phyloP scores from a whole-genome alignment of 2,888 invertebrate genomes.

The Noctua pronuba region DNA sequence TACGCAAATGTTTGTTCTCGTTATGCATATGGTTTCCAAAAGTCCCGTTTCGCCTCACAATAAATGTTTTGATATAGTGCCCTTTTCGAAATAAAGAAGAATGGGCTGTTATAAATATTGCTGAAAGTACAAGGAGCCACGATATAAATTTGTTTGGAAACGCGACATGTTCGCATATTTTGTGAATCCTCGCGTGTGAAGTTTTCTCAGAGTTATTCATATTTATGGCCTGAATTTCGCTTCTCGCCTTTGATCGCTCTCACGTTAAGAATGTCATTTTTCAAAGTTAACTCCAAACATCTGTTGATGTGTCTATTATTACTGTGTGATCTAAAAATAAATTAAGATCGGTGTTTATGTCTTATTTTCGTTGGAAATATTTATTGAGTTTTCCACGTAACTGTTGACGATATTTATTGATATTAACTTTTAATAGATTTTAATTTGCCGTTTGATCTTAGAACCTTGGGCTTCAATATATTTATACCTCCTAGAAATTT shows the following conservation, averaged over 20 bases:
- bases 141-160: slow-evolving; percentile 72
- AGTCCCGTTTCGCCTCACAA: slow-evolving; percentile 48
- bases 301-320: slow-evolving; percentile 63
- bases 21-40: slow-evolving; percentile 57
- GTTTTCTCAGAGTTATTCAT: slow-evolving; percentile 70
- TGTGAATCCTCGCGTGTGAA: slow-evolving; percentile 75
- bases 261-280: slow-evolving; percentile 64
- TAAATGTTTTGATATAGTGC: slow-evolving; percentile 56
- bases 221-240: slow-evolving; percentile 71
- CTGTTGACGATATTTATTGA: slow-evolving; percentile 19
- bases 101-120: slow-evolving; percentile 65
- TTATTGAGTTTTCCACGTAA: slow-evolving; percentile 20
- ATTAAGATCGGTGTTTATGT: slow-evolving; percentile 1
- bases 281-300: slow-evolving; percentile 57
- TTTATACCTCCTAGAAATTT: slow-evolving; percentile 14
- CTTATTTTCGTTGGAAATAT: slow-evolving; percentile 18
- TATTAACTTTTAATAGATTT: slow-evolving; percentile 20
- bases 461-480: slow-evolving; percentile 10
- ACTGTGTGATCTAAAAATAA: slow-evolving; percentile 44
- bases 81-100: slow-evolving; percentile 54
- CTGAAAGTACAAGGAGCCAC: slow-evolving; percentile 61
- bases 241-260: slow-evolving; percentile 64
- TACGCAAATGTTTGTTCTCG: slow-evolving; percentile 75
- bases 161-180: slow-evolving; percentile 76
- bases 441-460: slow-evolving; percentile 32